Base-by-base conservation (phyloP, 1,140 invertebrate genomes). In the Patella vulgata region DNA sequence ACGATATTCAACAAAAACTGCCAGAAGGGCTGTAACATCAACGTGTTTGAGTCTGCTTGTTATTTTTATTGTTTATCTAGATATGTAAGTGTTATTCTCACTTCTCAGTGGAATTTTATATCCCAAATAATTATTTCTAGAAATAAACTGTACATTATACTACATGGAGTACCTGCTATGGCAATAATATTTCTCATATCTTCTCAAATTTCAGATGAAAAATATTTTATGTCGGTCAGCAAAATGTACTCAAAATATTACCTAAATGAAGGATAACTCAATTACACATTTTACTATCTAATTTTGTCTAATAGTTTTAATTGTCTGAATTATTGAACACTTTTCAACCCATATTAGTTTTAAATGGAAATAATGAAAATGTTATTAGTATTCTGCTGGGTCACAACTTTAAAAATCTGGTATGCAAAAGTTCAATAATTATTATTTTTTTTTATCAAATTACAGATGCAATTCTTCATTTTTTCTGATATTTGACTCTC, bases 21-120 rank as follows among this genome's bases (percentile, higher is more conserved):
- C 65, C 12, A 44, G 65, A 44, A 48, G 43, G 25, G 59, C 65
- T 30, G 43, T 67, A 19, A 19, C 59, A 3, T 67, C 65, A 40
- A 58, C 59, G 31, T n/a, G 40, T 2, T 21, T 56, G 12, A 67
- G 58, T 31, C 40, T 47, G 36, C 4, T 62, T 47, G 17, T 67
- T 27, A 56, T 67, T 17, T 14, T 59, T 30, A 17, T 67, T 19
- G 31, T 67, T 21, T 67, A 61, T 28, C 19, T 57, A 17, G 65
- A 67, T 42, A 59, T 67, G 65, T 67, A 50, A 62, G 65, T 57
- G 23, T 30, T n/a, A 30, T 25, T 6, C n/a, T 8, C 21, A 6
- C 28, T 51, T 51, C 17, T 51, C 27, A n/a, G n/a, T n/a, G n/a
- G n/a, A n/a, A n/a, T n/a, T n/a, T n/a, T n/a, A n/a, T n/a, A n/a